These are phyloP conservation scores for Sphenodon punctatus DNA, from an alignment of 2,797 vertebrate species.

Conservation along the genomic window DNA sequence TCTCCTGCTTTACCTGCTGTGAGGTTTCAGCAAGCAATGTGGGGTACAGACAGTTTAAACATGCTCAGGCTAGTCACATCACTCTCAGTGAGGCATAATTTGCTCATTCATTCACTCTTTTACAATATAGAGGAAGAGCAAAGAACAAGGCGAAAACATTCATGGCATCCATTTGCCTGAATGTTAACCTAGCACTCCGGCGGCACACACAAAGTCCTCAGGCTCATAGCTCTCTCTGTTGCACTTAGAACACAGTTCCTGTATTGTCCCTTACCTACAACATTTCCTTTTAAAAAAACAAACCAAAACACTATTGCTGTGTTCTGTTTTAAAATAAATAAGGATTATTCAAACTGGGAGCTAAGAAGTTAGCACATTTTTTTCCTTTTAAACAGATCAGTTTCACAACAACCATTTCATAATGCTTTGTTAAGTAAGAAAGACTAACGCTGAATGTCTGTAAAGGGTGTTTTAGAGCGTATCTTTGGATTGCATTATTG, in stretches of 20 bases:
- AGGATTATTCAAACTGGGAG: too few relatives aligned
- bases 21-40: neutral
- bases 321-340: too few relatives aligned
- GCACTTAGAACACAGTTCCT: neutral
- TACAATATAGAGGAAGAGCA: neutral
- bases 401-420: too few relatives aligned
- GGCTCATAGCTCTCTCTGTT: neutral
- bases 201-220: neutral
- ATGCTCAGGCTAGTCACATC: constrained; percentile 9
- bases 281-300: rapidly evolving
- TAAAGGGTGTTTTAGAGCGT: too few relatives aligned
- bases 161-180: neutral
- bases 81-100: neutral
- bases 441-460: too few relatives aligned
- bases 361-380: too few relatives aligned
- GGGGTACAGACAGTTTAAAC: neutral
- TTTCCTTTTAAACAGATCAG: too few relatives aligned
- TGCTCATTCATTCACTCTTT: neutral
- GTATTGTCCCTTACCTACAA: neutral
- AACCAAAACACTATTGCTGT: too few relatives aligned
- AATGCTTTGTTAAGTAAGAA: too few relatives aligned
- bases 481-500: too few relatives aligned
- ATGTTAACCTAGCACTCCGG: neutral
- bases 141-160: neutral
- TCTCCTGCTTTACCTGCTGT: neutral